These are phyloP conservation scores for Drosophila navojoa DNA, from an alignment of 1,140 invertebrate species.

Conservation along the genomic window DNA sequence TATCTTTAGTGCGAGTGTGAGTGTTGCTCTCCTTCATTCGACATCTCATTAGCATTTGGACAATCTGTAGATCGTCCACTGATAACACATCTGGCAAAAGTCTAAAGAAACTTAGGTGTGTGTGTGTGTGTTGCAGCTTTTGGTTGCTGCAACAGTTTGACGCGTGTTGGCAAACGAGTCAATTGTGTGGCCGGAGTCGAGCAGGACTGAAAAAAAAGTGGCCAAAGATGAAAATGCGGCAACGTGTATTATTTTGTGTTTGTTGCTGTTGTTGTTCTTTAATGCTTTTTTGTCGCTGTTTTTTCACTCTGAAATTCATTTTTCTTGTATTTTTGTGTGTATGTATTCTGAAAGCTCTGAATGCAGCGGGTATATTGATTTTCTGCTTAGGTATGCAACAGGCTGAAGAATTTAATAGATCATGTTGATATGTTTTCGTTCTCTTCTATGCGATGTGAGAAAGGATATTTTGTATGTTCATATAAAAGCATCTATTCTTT, in stretches of 20 bases:
- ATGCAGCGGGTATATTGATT: too few relatives aligned
- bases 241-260: conserved; percentile 7
- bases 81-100: conserved; percentile 19
- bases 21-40: background rate
- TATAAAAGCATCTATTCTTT: too few relatives aligned
- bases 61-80: conserved; percentile 29
- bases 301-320: conserved; percentile 14
- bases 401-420: too few relatives aligned
- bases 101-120: conserved; percentile 5
- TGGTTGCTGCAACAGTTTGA: conserved; percentile 52
- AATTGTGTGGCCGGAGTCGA: conserved; percentile 68
- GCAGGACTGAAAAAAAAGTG: conserved; percentile 15
- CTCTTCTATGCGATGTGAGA: too few relatives aligned
- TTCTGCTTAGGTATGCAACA: too few relatives aligned
- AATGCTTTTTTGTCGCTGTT: conserved; percentile 10
- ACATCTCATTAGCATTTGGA: conserved; percentile 17
- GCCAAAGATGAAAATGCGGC: conserved; percentile 2
- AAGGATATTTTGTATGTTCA: too few relatives aligned
- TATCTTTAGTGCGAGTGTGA: too few relatives aligned
- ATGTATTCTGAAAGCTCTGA: too few relatives aligned
- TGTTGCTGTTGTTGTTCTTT: conserved; percentile 3
- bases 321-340: conserved; percentile 9
- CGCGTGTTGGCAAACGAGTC: conserved; percentile 71
- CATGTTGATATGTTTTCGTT: too few relatives aligned
- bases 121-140: conserved; percentile 26